Base-by-base conservation (phyloP, 1,140 invertebrate species). In the Sipha flava region DNA sequence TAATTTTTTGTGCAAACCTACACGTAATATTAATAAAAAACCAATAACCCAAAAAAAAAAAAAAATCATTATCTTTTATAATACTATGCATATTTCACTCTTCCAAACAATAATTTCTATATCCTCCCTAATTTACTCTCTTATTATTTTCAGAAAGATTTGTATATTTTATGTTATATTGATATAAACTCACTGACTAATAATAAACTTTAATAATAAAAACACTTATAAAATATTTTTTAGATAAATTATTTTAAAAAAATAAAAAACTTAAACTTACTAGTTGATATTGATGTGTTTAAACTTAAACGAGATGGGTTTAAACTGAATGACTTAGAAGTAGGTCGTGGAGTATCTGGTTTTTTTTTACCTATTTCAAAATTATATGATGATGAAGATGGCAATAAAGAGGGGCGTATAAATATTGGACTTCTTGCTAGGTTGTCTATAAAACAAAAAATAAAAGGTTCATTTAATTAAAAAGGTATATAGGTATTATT, bases 321-420 rank as follows among this genome's bases (percentile, higher is more conserved):
- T 77, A 77, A 77, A 52, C 47, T 59, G 23, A 77, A 77, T 43
- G 73, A 57, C 21, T 77, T 77, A 23, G 73, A 77, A n/a, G 40
- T 47, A 59, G 73, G 73, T 77, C 73, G 23, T 9, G 73, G 73
- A 77, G 73, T 77, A 77, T 77, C 73, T 18, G 73, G 73, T 77
- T 77, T 77, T 43, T 34, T 77, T 57, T 57, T 52, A 77, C 52
- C 52, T 43, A 77, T 57, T 0, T 77, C 73, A 77, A 77, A 77
- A 57, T 12, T n/a, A 29, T 59, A 77, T 77, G 73, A 77, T 34
- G 73, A 77, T 43, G 73, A 77, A 40, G 73, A 77, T 59, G 73
- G 73, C 10, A 77, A 77, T 59, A 77, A 77, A 29, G 73, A 77
- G 16, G 73, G 73, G 5, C 73, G 73, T 77, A 77, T 40, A 43